Conservation (phyloP, 2,888 invertebrate genomes). For the Drosophila gaucha region DNA sequence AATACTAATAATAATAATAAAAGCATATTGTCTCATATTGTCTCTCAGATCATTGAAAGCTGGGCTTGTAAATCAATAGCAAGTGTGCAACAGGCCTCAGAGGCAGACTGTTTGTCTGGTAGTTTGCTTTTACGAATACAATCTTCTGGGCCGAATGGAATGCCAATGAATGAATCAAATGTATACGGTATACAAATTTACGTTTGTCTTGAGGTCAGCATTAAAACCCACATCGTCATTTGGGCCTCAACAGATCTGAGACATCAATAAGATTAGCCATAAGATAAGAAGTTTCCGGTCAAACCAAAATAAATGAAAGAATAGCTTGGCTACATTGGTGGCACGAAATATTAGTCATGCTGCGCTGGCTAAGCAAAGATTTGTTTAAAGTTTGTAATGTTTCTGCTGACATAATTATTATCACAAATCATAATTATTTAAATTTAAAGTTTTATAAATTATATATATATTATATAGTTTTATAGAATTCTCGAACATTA, state of each 20-base stretch:
- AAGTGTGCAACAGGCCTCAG: constrained; percentile 15
- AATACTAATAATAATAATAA: background rate
- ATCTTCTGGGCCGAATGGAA: constrained; percentile 45
- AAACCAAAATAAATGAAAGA: constrained; percentile 61
- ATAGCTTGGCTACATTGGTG: constrained; percentile 44
- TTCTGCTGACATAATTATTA: background rate
- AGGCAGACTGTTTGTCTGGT: constrained; percentile 47
- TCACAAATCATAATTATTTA: background rate
- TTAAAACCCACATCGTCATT: constrained; percentile 65
- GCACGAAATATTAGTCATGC: constrained; percentile 7
- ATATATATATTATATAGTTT: background rate
- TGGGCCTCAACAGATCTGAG: constrained; percentile 56
- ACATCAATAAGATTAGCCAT: constrained; percentile 79
- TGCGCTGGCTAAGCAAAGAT: background rate
- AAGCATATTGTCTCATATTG: no score
- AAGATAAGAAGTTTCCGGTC: constrained; percentile 83
- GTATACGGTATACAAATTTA: constrained; percentile 55
- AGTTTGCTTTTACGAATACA: constrained; percentile 15
- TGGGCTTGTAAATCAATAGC: background rate
- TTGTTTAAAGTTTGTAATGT: background rate
- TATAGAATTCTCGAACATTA: background rate
- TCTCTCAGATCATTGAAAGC: no score
- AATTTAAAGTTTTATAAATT: background rate
- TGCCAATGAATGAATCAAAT: constrained; percentile 72
- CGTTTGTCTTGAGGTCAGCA: constrained; percentile 64